Evolutionary conservation across 2,113 vertebrate genomes (phyloP).

Genomic region (Cacatua alba): DNA sequence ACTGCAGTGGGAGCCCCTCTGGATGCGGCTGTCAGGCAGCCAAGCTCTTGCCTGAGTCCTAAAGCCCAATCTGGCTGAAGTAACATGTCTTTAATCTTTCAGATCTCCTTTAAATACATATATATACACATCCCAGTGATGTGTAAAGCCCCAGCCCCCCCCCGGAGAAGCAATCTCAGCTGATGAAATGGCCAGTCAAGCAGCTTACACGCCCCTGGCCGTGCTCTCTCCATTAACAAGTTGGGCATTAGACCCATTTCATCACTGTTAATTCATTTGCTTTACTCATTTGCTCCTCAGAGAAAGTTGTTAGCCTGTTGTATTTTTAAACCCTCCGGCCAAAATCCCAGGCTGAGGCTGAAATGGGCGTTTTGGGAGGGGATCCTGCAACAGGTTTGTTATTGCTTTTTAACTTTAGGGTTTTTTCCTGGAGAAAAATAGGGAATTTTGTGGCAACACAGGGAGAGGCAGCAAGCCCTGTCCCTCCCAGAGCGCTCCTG

Average conservation of each 20-base stretch:
- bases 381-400: not conserved
- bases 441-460: not conserved
- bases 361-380: not conserved
- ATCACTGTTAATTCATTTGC: slow-evolving; percentile 78
- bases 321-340: not conserved
- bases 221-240: slow-evolving; percentile 44
- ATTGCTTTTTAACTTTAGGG: not conserved
- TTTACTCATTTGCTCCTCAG: slow-evolving; percentile 70
- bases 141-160: slow-evolving; percentile 25
- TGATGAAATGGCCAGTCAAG: slow-evolving; percentile 84
- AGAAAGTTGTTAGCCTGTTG: slow-evolving; percentile 74
- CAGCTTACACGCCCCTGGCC: slow-evolving; percentile 69
- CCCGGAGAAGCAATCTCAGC: slow-evolving; percentile 35
- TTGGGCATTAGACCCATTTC: slow-evolving; percentile 67
- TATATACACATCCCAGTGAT: not conserved
- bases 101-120: slow-evolving; percentile 67
- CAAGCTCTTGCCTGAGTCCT: not conserved
- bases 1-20: not conserved
- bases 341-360: not conserved
- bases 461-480: not conserved
- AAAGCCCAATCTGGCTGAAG: not conserved
- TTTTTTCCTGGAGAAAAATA: not conserved
- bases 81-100: not conserved
- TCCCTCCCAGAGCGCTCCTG: not conserved
- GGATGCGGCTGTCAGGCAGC: not conserved